Base-by-base conservation (phyloP, 2,113 vertebrate species). In the Tapirus terrestris region DNA sequence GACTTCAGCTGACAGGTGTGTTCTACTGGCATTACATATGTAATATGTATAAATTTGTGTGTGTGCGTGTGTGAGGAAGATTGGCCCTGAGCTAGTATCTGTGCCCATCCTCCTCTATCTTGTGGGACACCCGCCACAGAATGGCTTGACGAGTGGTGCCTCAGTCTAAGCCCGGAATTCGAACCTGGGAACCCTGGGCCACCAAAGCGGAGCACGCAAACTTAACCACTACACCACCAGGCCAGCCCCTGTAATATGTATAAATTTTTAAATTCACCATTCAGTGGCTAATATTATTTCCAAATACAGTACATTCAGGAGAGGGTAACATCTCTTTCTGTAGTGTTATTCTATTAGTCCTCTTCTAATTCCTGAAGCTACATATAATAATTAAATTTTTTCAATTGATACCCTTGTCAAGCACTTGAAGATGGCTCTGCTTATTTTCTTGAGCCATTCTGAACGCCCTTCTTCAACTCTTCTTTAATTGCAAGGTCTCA, bases 341-440 rank as follows among this genome's bases (percentile, higher is more conserved):
- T 58, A 29, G 7, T 25, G 53, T 96, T 73, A 65, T 7, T 18
- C 67, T 20, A n/a, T 85, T 33, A 16, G 5, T 61, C 33, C 31
- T 89, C 1, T 60, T 80, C 18, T 33, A 45, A 67, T 77, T 8
- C 29, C 31, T 51, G 7, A 77, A 17, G 5, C 20, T 61, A 43
- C 33, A 77, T 2, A 72, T 17, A 48, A 51, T n/a, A 14, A 5
- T 27, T 20, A 8, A 14, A 12, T 39, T 45, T 58, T 53, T 73
- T 31, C 16, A 68, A 0, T 45, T 48, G 48, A 56, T 1, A 39
- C 0, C 0, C 0, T 68, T 73, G 7, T 84, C 53, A 79, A 53
- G 3, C 33, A 16, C 11, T 16, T 48, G 29, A 48, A 33, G 39
- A 72, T 53, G 33, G 31, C 2, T 68, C 20, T 56, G 12, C 3